Evolutionary conservation across 2,797 vertebrate genomes (phyloP), one percentile per base, ranked within the genome.

Genomic region (Parauchenoglanis ngamensis): DNA sequence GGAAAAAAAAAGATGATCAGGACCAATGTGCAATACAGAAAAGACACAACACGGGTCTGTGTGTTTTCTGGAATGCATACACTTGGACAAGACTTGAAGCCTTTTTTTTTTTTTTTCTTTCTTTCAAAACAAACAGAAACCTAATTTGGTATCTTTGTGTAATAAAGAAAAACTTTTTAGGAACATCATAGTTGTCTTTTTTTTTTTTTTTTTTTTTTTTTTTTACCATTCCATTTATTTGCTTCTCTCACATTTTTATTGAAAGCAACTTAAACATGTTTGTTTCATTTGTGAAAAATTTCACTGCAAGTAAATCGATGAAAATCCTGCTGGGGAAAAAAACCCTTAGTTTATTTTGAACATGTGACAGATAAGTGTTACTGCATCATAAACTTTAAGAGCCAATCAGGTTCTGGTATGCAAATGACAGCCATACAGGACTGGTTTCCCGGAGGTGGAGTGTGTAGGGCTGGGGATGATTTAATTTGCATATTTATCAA

Each of bases 111-210:
- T 49, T 49, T 49, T 49, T 82, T 78, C 92, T 95, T 95, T 95
- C 92, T 94, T 94, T 93, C 95, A 93, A 92, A 85, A 88, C 90
- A 94, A 95, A 91, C 93, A 91, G 91, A 93, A 94, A 93, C 91
- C 73, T 84, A 84, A 88, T 88, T 93, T 95, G 93, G 92, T 95
- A 95, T 95, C 94, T 93, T 96, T 96, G 93, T 96, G 95, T 95
- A 96, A 95, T 95, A 96, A 96, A 96, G 92, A 92, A 96, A 96
- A 93, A 92, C 93, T 96, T 96, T 95, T 93, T 95, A 95, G 94
- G 91, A 94, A 93, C 87, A 90, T 90, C 87, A 85, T 93, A 78
- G 21, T 88, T 31, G 89, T 85, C 85, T 87, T 80, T 80, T 11
- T 59, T 15, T 8, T 46, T 40, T 40, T 40, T 40, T 40, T 40